Evolutionary conservation across 2,113 vertebrate species (phyloP), one percentile per base, ranked within the genome.

Genomic region (Uropsilus gracilis): DNA sequence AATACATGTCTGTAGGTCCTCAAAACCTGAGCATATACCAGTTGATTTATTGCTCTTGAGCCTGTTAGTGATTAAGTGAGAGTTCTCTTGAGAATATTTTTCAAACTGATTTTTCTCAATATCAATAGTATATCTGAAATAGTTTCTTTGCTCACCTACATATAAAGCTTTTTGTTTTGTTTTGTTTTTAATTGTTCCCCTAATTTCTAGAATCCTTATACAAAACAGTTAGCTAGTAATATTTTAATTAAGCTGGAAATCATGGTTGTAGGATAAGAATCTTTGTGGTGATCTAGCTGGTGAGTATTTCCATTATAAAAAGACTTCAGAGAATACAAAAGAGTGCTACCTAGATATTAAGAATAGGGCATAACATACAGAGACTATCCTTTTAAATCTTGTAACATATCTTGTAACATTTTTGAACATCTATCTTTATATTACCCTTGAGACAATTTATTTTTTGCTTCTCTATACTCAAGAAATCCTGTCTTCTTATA

Each of bases 181-280:
- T 86, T 86, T 8, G 84, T 30, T 80, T 91, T 95, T 86, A 53
- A 57, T n/a, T n/a, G 20, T 90, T 48, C 93, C 59, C 10, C 4
- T 17, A 90, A 5, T 66, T 91, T 64, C 30, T 34, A 87, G 46
- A 5, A 73, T 48, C 34, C 24, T 71, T 72, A 44, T 72, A 75
- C 1, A 86, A 81, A 94, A 82, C 9, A 44, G 16, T 90, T 64
- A 44, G 44, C 28, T 71, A 34, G 20, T 73, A 30, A 1, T 42
- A 86, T 86, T 80, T 59, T 18, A 20, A 34, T n/a, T 89, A 8
- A 88, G 17, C 6, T 42, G 18, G 28, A 91, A 94, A 78, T 57
- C 39, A 46, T 61, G 26, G 28, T 77, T 42, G 42, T 89, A 63
- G n/a, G 17, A 12, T 76, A 11, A 92, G 42, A 84, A 66, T 0